Conservation (phyloP, 2,888 invertebrate species). For the Cenopis cana region DNA sequence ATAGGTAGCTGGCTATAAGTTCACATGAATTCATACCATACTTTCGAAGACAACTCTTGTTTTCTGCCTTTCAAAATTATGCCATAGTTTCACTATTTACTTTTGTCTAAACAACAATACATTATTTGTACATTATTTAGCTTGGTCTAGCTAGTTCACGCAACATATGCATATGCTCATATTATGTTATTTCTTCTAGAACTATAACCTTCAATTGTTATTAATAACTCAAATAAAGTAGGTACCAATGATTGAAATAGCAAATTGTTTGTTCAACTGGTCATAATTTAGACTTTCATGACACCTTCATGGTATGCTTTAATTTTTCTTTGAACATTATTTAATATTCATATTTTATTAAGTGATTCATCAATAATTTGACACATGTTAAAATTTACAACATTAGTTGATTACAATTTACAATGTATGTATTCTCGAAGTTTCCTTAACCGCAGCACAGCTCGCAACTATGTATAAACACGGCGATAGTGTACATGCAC, state of each 20-base stretch:
- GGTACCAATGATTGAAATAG: not conserved
- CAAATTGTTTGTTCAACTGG: slow-evolving; percentile 27
- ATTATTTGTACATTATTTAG: no score
- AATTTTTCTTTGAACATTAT: not conserved
- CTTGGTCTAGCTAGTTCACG: no score
- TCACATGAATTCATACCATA: no score
- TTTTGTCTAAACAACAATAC: no score
- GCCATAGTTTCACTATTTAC: no score
- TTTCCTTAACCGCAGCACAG: slow-evolving; percentile 79
- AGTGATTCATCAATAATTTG: no score
- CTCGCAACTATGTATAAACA: slow-evolving; percentile 98
- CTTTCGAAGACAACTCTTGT: no score
- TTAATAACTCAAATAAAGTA: slow-evolving; percentile 8
- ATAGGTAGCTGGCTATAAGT: not conserved
- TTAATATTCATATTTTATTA: slow-evolving; percentile 5
- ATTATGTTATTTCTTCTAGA: slow-evolving; percentile 8
- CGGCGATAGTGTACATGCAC: slow-evolving; percentile 99
- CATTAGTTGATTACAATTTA: no score
- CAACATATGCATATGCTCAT: not conserved
- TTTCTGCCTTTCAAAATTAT: no score
- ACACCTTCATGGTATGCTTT: slow-evolving; percentile 2
- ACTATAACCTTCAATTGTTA: not conserved
- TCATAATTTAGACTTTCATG: slow-evolving; percentile 13
- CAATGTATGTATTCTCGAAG: not conserved
- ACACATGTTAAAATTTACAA: no score